Conservation (phyloP, 2,797 vertebrate genomes). For the Galaxias olidus region DNA sequence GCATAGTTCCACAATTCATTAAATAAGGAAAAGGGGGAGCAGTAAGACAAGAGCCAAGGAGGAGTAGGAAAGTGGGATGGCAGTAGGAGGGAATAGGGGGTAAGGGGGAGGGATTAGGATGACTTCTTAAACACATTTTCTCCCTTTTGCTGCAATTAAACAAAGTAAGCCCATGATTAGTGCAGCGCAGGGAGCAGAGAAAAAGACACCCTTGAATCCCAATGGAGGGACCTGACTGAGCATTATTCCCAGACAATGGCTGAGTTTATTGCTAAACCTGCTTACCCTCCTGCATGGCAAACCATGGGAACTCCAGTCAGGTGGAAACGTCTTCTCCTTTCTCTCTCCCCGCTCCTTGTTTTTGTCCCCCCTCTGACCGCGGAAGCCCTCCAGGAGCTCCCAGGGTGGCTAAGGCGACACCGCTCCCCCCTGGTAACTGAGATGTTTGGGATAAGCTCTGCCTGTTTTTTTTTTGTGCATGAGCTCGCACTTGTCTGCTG, state of each 20-base stretch:
- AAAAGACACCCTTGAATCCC: slow-evolving; percentile 99
- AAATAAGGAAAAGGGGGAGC: slow-evolving; percentile 75
- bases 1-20: slow-evolving; percentile 90
- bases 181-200: slow-evolving; percentile 95
- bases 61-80: slow-evolving; percentile 42
- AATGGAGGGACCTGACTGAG: slow-evolving; percentile 98
- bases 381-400: slow-evolving; percentile 89
- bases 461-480: slow-evolving; percentile 75
- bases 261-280: slow-evolving; percentile 99
- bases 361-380: slow-evolving; percentile 56
- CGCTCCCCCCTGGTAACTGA: slow-evolving; percentile 88
- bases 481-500: slow-evolving; percentile 88
- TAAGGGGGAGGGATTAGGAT: slow-evolving; percentile 87
- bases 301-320: slow-evolving; percentile 99
- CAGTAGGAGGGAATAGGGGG: slow-evolving; percentile 40
- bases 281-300: slow-evolving; percentile 94
- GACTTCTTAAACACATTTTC: slow-evolving; percentile 99
- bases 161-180: slow-evolving; percentile 99
- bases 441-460: slow-evolving; percentile 93
- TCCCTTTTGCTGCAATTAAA: slow-evolving; percentile 99
- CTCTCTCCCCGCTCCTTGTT: neutral
- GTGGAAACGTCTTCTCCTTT: slow-evolving; percentile 85
- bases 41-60: slow-evolving; percentile 63
- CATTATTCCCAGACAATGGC: slow-evolving; percentile 98
- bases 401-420: slow-evolving; percentile 83